Conservation (phyloP, 1,140 invertebrate species). For the Phthorimaea operculella region DNA sequence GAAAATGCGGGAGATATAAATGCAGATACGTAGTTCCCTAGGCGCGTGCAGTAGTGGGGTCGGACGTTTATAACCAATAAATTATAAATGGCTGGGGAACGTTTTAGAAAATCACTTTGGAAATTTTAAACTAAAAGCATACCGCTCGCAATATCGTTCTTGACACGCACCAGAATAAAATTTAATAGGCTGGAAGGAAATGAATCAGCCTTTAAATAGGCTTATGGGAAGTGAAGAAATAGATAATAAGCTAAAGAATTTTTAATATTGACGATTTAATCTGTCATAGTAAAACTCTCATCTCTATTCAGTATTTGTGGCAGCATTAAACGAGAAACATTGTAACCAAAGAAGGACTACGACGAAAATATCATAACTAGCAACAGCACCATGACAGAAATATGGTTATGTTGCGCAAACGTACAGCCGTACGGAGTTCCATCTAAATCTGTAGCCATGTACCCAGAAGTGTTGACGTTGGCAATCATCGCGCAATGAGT, state of each 20-base stretch:
- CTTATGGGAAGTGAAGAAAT: too few species aligned
- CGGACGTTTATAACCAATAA: constrained; percentile 45
- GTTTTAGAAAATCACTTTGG: constrained; percentile 16
- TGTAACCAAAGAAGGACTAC: too few species aligned
- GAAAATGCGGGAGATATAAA: constrained; percentile 32
- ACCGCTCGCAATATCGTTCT: not conserved
- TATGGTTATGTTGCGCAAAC: too few species aligned
- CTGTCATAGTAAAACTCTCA: too few species aligned
- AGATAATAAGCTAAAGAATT: too few species aligned
- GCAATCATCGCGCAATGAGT: constrained; percentile 33
- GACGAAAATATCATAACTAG: too few species aligned
- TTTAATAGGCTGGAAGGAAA: too few species aligned
- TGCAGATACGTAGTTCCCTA: constrained; percentile 31
- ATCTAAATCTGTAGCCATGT: not conserved
- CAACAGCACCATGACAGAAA: too few species aligned
- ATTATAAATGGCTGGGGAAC: constrained; percentile 39
- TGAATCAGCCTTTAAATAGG: too few species aligned
- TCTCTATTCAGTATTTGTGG: too few species aligned
- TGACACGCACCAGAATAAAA: not conserved
- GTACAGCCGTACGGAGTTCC: not conserved
- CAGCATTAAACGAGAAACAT: too few species aligned
- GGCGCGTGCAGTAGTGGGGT: constrained; percentile 30
- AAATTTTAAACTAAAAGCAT: constrained; percentile 6
- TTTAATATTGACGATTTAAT: too few species aligned
- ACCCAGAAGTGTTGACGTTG: constrained; percentile 34